A percentile compares a stretch with the other conserved stretches of the same genome.
These are phyloP conservation scores for Cerastis leucographa DNA, from an alignment of 2,888 invertebrate species.

Conservation along the genomic window DNA sequence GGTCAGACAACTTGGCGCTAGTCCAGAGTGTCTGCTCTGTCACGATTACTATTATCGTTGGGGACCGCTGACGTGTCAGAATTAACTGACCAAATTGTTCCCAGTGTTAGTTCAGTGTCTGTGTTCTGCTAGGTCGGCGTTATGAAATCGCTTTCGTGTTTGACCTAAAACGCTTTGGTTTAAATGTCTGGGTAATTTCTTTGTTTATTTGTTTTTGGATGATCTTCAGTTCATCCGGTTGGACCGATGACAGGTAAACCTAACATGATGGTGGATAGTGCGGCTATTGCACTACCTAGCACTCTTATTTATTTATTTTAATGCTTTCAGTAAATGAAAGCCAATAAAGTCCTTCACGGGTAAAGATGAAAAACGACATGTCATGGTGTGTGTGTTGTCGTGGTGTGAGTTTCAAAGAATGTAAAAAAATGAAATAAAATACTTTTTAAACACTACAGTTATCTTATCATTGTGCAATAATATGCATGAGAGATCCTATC, in stretches of 20 bases:
- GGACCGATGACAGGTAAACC: neutral
- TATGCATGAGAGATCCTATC: too few relatives aligned
- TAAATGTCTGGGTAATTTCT: neutral
- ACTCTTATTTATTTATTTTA: neutral
- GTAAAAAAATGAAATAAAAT: too few relatives aligned
- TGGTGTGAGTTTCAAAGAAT: too few relatives aligned
- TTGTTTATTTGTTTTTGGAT: neutral
- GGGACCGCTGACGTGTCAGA: conserved; percentile 54
- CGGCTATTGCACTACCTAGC: neutral
- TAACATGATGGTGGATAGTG: neutral
- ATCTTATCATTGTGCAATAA: neutral
- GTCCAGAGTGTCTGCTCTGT: conserved; percentile 72
- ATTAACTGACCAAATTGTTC: conserved; percentile 49
- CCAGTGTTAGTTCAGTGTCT: conserved; percentile 16
- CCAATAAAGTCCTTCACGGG: neutral
- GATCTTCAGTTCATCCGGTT: neutral
- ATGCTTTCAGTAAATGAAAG: too few relatives aligned
- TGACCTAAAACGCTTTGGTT: neutral
- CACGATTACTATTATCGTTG: conserved; percentile 67
- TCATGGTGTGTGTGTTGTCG: too few relatives aligned
- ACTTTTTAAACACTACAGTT: too few relatives aligned
- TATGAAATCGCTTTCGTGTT: conserved; percentile 7
- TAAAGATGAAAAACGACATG: neutral
- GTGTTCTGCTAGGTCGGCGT: conserved; percentile 22
- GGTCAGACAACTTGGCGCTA: conserved; percentile 72